These are phyloP conservation scores for Drosophila burlai DNA, from an alignment of 1,140 invertebrate genomes.

Conservation along the genomic window DNA sequence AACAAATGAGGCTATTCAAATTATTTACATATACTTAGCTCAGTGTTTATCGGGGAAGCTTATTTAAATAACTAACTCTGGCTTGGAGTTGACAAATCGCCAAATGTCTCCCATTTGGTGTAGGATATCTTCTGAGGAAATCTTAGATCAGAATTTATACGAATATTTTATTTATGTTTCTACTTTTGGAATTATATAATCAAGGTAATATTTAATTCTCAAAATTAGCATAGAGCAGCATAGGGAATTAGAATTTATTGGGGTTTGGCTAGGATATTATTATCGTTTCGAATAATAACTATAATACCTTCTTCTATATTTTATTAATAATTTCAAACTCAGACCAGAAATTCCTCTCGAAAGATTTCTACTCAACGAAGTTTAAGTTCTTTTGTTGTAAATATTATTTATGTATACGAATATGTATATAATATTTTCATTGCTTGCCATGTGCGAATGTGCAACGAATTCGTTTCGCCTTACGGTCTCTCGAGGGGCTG, in stretches of 20 bases:
- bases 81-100: not conserved
- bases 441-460: constrained; percentile 27
- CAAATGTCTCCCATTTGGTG: not conserved
- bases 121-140: not conserved
- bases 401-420: not conserved
- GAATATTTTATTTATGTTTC: not conserved
- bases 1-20: not conserved
- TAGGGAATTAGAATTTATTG: not conserved
- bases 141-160: not conserved
- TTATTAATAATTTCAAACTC: not conserved
- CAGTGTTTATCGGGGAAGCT: not conserved
- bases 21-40: constrained; percentile 3
- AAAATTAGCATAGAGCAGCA: not conserved
- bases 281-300: not conserved
- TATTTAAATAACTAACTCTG: not conserved
- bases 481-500: constrained; percentile 23
- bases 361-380: not conserved
- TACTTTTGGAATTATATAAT: not conserved
- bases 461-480: constrained; percentile 46
- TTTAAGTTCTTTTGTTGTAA: not conserved
- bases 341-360: not conserved
- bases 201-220: constrained; percentile 1
- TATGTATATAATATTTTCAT: not conserved
- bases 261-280: not conserved
- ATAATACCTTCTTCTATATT: not conserved